A percentile compares a stretch with the other conserved stretches of the same genome.
These are phyloP conservation scores for Yponomeuta malinellus DNA, from an alignment of 2,888 invertebrate genomes.

Conservation along the genomic window DNA sequence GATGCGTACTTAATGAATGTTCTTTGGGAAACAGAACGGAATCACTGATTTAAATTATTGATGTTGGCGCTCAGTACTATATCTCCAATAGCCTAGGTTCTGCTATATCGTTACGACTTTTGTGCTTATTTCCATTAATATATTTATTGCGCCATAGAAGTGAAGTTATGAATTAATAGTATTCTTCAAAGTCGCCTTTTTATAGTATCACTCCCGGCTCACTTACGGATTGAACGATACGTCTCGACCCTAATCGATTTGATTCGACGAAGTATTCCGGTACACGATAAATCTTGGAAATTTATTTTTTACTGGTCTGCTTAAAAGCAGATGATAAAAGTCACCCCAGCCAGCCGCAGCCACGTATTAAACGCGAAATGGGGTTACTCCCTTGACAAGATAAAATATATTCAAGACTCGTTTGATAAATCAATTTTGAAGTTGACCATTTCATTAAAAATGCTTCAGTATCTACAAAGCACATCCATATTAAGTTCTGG, in stretches of 20 bases:
- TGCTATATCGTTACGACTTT: too few relatives aligned
- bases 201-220: not conserved
- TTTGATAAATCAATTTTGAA: not conserved
- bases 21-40: not conserved
- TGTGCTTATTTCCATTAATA: too few relatives aligned
- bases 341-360: not conserved
- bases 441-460: too few relatives aligned
- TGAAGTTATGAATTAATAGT: not conserved
- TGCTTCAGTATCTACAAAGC: too few relatives aligned
- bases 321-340: constrained; percentile 8
- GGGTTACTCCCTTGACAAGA: not conserved
- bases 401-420: not conserved
- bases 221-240: not conserved
- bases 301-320: constrained; percentile 1
- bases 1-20: not conserved
- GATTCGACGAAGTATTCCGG: not conserved
- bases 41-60: not conserved
- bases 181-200: not conserved
- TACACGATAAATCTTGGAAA: constrained; percentile 4
- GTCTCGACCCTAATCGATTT: not conserved
- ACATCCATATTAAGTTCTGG: too few relatives aligned
- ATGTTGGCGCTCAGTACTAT: not conserved
- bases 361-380: not conserved
- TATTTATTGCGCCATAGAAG: not conserved
- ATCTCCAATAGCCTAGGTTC: too few relatives aligned